These are phyloP conservation scores for Sebastes cheni DNA, from an alignment of 2,797 vertebrate genomes.

Conservation along the genomic window DNA sequence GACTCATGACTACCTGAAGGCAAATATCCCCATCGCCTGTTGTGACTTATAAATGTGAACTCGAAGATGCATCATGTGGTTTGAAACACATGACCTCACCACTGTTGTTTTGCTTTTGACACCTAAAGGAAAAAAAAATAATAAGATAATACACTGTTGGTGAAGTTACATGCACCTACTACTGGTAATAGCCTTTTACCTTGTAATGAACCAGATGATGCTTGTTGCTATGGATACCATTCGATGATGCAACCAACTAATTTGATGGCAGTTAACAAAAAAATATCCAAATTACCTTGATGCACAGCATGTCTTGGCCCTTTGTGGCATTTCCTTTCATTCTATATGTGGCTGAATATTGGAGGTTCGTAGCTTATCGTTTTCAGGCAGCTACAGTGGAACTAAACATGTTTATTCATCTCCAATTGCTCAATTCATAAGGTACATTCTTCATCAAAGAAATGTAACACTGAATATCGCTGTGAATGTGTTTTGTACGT, in stretches of 20 bases:
- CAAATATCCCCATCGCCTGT: not conserved
- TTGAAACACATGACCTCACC: not conserved
- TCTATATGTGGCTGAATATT: conserved; percentile 2
- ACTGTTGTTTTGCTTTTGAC: not conserved
- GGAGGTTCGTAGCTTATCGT: conserved; percentile 9
- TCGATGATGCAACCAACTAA: not conserved
- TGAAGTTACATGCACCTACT: not conserved
- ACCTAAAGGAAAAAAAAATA: not conserved
- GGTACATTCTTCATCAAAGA: conserved; percentile 16
- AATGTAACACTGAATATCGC: conserved; percentile 7
- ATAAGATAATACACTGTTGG: not conserved
- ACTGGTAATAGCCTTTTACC: not conserved
- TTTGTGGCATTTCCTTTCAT: conserved; percentile 10
- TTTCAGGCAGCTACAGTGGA: conserved; percentile 36
- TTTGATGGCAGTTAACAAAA: not conserved
- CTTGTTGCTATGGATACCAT: conserved; percentile 17
- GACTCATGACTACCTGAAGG: not conserved
- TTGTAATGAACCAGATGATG: not conserved
- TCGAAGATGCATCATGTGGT: not conserved
- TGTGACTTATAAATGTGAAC: not conserved
- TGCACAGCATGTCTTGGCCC: not conserved
- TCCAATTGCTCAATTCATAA: conserved; percentile 4
- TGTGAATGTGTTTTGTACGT: not conserved
- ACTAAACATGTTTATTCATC: conserved; percentile 26
- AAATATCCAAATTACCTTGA: not conserved